A percentile compares a stretch with the other conserved stretches of the same genome.
These are phyloP conservation scores for Noctuana brunneofusca DNA, from an alignment of 2,888 invertebrate genomes.

Conservation along the genomic window DNA sequence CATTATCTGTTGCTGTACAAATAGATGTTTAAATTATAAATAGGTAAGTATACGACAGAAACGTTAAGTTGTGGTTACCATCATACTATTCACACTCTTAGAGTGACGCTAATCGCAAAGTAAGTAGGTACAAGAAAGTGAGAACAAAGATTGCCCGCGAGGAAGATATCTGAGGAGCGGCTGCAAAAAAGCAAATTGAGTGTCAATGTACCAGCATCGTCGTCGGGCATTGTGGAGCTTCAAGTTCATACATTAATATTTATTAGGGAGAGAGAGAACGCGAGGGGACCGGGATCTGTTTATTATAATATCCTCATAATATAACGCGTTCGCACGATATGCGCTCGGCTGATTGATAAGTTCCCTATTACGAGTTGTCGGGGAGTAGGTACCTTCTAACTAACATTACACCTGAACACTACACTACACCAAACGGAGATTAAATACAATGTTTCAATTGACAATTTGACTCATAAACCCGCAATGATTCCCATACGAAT, in stretches of 20 bases:
- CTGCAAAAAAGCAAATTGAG: conserved; percentile 72
- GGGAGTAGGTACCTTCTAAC: conserved; percentile 3
- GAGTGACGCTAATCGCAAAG: conserved; percentile 37
- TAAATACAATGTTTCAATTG: neutral
- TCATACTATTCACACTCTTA: conserved; percentile 1
- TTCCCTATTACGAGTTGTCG: conserved; percentile 36
- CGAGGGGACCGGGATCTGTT: conserved; percentile 77
- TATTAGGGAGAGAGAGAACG: conserved; percentile 69
- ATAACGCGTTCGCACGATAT: conserved; percentile 80
- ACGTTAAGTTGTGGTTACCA: neutral
- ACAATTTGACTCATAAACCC: neutral
- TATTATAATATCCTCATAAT: conserved; percentile 82
- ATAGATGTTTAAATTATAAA: neutral
- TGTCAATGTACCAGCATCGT: conserved; percentile 81
- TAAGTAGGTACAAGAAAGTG: conserved; percentile 34
- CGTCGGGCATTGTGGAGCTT: conserved; percentile 65
- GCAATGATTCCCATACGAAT: conserved; percentile 25
- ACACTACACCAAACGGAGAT: too few relatives aligned
- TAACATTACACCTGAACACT: conserved; percentile 3
- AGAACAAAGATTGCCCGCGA: conserved; percentile 45
- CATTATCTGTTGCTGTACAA: neutral
- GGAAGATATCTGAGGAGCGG: conserved; percentile 44
- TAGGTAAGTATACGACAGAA: conserved; percentile 5
- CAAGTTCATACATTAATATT: conserved; percentile 81
- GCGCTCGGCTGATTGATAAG: conserved; percentile 64